These are phyloP conservation scores for Ictalurus furcatus DNA, from an alignment of 2,113 vertebrate genomes.

Conservation along the genomic window DNA sequence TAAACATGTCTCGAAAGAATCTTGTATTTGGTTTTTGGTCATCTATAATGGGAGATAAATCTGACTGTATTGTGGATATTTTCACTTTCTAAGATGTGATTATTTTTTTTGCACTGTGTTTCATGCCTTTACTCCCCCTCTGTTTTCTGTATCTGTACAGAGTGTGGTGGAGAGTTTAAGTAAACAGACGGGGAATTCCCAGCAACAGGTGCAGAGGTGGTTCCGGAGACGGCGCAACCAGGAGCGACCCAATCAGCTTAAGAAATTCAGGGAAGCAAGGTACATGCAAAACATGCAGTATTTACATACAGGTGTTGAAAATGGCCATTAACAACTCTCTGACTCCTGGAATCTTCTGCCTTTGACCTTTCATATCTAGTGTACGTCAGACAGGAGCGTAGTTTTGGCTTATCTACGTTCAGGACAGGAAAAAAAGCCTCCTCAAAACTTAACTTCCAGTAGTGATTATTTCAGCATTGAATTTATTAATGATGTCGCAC, in stretches of 20 bases:
- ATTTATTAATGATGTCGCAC: no score
- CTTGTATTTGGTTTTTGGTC: neutral
- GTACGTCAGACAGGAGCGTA: neutral
- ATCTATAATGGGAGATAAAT: neutral
- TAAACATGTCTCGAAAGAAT: neutral
- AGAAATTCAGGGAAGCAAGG: constrained; percentile 93
- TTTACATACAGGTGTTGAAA: constrained; percentile 4
- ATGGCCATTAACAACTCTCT: neutral
- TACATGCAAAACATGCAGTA: constrained; percentile 50
- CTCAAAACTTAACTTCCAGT: neutral
- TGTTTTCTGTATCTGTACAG: constrained; percentile 53
- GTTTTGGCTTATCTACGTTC: neutral
- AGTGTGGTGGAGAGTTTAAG: constrained; percentile 67
- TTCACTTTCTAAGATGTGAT: neutral
- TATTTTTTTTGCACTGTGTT: neutral
- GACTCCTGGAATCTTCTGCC: neutral
- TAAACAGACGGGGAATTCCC: constrained; percentile 70
- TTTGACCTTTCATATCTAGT: neutral
- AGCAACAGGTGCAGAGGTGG: constrained; percentile 88
- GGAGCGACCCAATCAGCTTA: constrained; percentile 87
- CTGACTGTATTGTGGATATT: neutral
- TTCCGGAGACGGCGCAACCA: constrained; percentile 89
- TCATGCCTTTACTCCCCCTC: neutral
- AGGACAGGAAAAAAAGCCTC: neutral
- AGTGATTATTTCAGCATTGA: neutral